phyloP scores from a whole-genome alignment of 2,797 vertebrate species.

The Enteromius anoplus region DNA sequence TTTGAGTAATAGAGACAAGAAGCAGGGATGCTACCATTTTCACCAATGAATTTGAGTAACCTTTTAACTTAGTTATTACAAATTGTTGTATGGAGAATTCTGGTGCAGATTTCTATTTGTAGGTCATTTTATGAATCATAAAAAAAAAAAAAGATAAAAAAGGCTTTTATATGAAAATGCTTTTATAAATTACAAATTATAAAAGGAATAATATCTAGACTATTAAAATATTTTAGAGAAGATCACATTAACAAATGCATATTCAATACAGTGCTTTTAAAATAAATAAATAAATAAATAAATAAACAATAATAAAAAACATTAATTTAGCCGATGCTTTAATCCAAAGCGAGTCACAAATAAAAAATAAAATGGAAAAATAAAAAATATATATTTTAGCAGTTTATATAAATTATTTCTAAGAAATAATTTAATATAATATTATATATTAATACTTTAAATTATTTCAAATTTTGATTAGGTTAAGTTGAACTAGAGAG shows the following conservation, averaged over 20 bases:
- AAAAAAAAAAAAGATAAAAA: not conserved
- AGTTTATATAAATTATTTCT: not conserved
- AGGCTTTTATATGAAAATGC: not conserved
- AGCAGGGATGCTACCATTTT: not conserved
- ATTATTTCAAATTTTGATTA: not conserved
- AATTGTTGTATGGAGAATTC: not conserved
- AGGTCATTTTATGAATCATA: not conserved
- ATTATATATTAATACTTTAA: too few species aligned
- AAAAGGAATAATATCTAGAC: not conserved
- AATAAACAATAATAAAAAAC: not conserved
- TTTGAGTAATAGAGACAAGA: not conserved
- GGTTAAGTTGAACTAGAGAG: not conserved
- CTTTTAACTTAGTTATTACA: not conserved
- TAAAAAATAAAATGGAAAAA: too few species aligned
- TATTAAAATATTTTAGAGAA: not conserved
- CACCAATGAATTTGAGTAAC: not conserved
- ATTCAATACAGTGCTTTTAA: too few species aligned
- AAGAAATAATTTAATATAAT: too few species aligned
- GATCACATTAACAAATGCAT: too few species aligned
- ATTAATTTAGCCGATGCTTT: not conserved
- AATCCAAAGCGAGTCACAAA: not conserved
- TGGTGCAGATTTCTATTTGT: not conserved
- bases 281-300: too few species aligned
- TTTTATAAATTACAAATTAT: not conserved
- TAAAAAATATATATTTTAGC: too few species aligned